These are phyloP conservation scores for Eonycteris spelaea DNA, from an alignment of 2,113 vertebrate genomes.

Conservation along the genomic window DNA sequence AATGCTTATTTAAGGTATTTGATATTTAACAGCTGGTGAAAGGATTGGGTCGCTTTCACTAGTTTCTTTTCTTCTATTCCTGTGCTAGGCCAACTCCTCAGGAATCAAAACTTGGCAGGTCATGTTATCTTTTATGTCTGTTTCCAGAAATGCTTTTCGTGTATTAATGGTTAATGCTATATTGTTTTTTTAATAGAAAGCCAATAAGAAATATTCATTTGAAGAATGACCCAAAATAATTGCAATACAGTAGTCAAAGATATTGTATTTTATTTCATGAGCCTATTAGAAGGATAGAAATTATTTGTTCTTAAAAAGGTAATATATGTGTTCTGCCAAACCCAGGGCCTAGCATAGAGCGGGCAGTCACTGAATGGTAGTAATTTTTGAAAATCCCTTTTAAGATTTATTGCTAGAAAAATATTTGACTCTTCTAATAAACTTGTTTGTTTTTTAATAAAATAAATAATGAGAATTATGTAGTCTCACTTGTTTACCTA, in stretches of 20 bases:
- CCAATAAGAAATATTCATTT: constrained; percentile 21
- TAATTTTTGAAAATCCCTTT: not conserved
- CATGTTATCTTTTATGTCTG: not conserved
- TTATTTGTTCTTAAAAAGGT: not conserved
- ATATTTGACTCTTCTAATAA: not conserved
- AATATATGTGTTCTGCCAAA: not conserved
- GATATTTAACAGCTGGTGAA: not conserved
- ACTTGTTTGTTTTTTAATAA: constrained; percentile 5
- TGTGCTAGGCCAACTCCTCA: not conserved
- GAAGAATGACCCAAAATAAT: not conserved
- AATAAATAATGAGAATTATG: not conserved
- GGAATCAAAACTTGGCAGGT: not conserved
- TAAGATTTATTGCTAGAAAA: not conserved
- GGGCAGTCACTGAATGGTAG: not conserved
- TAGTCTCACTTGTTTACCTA: not conserved
- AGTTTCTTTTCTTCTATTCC: not conserved
- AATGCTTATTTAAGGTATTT: not conserved
- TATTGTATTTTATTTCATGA: not conserved
- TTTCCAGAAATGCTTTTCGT: not conserved
- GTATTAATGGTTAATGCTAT: not conserved
- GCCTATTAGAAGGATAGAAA: not conserved
- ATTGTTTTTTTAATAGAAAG: not conserved
- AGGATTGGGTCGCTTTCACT: not conserved
- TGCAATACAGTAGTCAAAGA: not conserved
- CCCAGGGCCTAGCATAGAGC: not conserved